These are phyloP conservation scores for Thaumatotibia leucotreta DNA, from an alignment of 1,140 invertebrate species.

Conservation along the genomic window DNA sequence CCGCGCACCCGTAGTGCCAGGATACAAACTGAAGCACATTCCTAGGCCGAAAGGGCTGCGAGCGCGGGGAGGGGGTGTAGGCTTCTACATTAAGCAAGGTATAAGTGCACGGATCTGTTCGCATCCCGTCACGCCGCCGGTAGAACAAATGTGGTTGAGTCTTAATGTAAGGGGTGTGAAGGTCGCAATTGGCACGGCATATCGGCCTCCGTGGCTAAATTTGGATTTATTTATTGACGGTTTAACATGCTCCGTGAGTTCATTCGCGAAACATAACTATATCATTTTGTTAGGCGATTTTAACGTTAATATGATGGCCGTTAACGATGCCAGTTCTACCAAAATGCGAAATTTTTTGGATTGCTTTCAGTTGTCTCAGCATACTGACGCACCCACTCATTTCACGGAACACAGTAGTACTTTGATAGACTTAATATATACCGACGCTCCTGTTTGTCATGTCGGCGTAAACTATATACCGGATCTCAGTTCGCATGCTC, in stretches of 20 bases:
- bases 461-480: not conserved
- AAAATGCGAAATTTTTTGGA: not conserved
- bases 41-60: not conserved
- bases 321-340: not conserved
- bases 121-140: not conserved
- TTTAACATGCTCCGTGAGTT: not conserved
- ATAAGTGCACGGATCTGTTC: not conserved
- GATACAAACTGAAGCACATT: not conserved
- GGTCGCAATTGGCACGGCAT: not conserved
- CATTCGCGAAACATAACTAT: not conserved
- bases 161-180: not conserved
- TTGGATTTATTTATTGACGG: not conserved
- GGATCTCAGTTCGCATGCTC: not conserved
- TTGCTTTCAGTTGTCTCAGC: not conserved
- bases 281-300: not conserved
- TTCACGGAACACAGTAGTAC: not conserved
- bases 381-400: not conserved
- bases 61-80: not conserved
- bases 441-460: not conserved
- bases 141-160: not conserved
- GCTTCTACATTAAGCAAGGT: not conserved
- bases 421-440: constrained; percentile 13
- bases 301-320: not conserved
- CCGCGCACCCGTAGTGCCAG: constrained; percentile 52
- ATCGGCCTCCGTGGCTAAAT: not conserved